phyloP scores from a whole-genome alignment of 2,888 invertebrate species.

The Orchesella flavescens region DNA sequence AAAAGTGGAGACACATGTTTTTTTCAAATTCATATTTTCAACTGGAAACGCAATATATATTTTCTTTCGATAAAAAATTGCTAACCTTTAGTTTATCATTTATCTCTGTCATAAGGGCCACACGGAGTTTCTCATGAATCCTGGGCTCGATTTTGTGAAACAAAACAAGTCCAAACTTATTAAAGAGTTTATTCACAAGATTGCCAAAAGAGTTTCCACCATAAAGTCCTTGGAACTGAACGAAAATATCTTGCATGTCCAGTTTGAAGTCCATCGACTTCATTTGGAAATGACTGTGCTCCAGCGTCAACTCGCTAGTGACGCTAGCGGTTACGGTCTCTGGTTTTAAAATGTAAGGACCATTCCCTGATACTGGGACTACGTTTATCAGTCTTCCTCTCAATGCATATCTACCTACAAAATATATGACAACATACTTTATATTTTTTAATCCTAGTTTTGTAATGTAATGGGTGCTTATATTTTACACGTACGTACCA shows the following conservation, averaged over 20 bases:
- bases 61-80: too few relatives aligned
- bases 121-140: slow-evolving; percentile 35
- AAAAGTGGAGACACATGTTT: neutral
- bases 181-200: slow-evolving; percentile 31
- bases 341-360: slow-evolving; percentile 40
- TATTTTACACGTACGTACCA: slow-evolving; percentile 17
- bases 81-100: slow-evolving; percentile 44
- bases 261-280: slow-evolving; percentile 38
- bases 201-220: slow-evolving; percentile 38
- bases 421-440: neutral
- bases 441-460: neutral
- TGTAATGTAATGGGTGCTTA: neutral
- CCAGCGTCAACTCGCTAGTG: neutral
- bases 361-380: slow-evolving; percentile 39
- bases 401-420: slow-evolving; percentile 30
- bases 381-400: slow-evolving; percentile 24
- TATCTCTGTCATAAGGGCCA: slow-evolving; percentile 17
- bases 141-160: slow-evolving; percentile 39
- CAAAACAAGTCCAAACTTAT: slow-evolving; percentile 29
- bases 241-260: neutral
- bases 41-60: too few relatives aligned
- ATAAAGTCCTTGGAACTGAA: slow-evolving; percentile 41
- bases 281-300: slow-evolving; percentile 31
- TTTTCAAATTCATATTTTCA: neutral
- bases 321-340: neutral